These are phyloP conservation scores for Xylota sylvarum DNA, from an alignment of 2,888 invertebrate genomes.

Conservation along the genomic window DNA sequence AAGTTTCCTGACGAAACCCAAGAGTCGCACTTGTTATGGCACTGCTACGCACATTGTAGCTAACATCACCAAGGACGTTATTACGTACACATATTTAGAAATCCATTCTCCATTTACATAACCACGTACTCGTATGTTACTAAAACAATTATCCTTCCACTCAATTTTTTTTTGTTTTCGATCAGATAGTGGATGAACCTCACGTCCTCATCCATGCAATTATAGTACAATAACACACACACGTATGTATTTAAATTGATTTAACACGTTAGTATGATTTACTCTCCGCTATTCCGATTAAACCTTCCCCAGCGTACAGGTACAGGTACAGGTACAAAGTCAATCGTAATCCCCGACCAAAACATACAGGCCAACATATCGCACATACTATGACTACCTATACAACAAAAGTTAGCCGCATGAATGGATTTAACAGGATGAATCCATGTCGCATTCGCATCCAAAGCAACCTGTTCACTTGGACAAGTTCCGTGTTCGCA, in stretches of 20 bases:
- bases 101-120: conserved; percentile 1
- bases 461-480: conserved; percentile 74
- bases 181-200: conserved; percentile 49
- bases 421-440: conserved; percentile 73
- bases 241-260: conserved; percentile 72
- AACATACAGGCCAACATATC: conserved; percentile 64
- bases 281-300: conserved; percentile 57
- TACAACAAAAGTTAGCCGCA: conserved; percentile 53
- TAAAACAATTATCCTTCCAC: conserved; percentile 30
- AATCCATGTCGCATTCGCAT: conserved; percentile 73
- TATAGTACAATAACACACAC: conserved; percentile 72
- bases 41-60: too few relatives aligned
- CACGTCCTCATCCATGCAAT: conserved; percentile 69
- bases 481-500: conserved; percentile 76
- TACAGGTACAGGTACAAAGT: conserved; percentile 6
- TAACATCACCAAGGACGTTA: conserved; percentile 8
- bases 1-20: too few relatives aligned
- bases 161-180: neutral
- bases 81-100: neutral
- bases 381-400: conserved; percentile 35
- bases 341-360: conserved; percentile 54
- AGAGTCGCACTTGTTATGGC: too few relatives aligned
- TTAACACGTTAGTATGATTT: conserved; percentile 75
- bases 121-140: neutral
- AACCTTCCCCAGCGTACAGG: conserved; percentile 40